Base-by-base conservation (phyloP, 1,140 invertebrate species). In the Lutraria rhynchaena region DNA sequence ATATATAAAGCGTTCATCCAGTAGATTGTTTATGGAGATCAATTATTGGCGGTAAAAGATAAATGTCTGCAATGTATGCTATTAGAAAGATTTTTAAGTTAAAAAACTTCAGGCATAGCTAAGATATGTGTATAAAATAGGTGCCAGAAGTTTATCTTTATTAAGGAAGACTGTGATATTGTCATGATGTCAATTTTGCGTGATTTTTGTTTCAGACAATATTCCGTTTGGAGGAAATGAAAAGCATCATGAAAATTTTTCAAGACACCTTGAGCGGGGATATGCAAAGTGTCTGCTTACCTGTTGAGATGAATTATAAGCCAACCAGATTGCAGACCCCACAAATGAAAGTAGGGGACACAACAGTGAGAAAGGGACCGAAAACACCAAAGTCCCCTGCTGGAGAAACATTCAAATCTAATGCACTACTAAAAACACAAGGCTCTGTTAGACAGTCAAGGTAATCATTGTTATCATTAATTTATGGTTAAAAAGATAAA, bases 171-270 rank as follows among this genome's bases (percentile, higher is more conserved):
- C n/a, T n/a, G n/a, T n/a, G n/a, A n/a, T n/a, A n/a, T n/a, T n/a
- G n/a, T n/a, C n/a, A n/a, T n/a, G n/a, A n/a, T n/a, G n/a, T 46
- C 9, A 46, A 46, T 24, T 58, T 57, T 41, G 33, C 17, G 22
- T 44, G 22, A 61, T 75, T 67, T 71, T 73, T 37, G 29, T 88
- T 83, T 53, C 81, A 90, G 89, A 87, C 86, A 22, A 74, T 89
- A 3, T 83, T 73, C 29, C 31, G 73, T n/a, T 65, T 89, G n/a
- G 88, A 90, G 63, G 85, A 89, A 81, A 76, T 89, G 22, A 81
- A 81, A 31, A 83, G 87, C 33, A 89, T 89, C 70, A 63, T 89
- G 37, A 44, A 60, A n/a, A 74, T 70, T n/a, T 71, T 88, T 13
- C 77, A 85, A 44, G 86, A 87, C 65, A 88, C 80, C 4, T 24